Evolutionary conservation across 2,113 vertebrate species (phyloP).

Genomic region (Podiceps cristatus): DNA sequence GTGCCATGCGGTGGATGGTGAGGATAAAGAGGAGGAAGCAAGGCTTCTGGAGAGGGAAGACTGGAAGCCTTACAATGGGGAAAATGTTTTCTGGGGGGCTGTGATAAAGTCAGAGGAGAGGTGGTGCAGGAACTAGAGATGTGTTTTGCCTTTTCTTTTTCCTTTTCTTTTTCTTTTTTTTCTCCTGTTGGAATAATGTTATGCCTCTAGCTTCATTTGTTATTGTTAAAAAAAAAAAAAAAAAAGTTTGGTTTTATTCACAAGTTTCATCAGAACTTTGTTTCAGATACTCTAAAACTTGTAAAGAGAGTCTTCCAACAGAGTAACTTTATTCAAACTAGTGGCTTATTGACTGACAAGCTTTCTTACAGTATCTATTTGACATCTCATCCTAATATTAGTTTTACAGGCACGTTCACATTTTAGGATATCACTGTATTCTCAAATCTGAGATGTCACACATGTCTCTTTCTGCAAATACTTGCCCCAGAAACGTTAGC

Average conservation of each 20-base stretch:
- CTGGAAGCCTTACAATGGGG: not conserved
- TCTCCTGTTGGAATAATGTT: not conserved
- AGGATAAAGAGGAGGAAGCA: not conserved
- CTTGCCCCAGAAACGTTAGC: slow-evolving; percentile 57
- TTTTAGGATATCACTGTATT: slow-evolving; percentile 30
- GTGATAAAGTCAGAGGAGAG: not conserved
- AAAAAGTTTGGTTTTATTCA: not conserved
- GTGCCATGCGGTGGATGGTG: not conserved
- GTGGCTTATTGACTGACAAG: not conserved
- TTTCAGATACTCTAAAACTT: not conserved
- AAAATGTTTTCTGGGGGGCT: not conserved
- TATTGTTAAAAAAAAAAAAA: not conserved
- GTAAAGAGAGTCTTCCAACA: not conserved
- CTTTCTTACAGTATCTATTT: not conserved
- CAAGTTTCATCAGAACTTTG: not conserved
- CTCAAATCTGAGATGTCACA: slow-evolving; percentile 42
- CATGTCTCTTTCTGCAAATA: slow-evolving; percentile 1
- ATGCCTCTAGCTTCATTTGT: not conserved
- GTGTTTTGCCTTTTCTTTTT: not conserved
- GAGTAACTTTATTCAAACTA: not conserved
- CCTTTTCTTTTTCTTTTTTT: not conserved
- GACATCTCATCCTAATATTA: slow-evolving; percentile 16
- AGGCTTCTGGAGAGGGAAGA: not conserved
- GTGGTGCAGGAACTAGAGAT: not conserved
- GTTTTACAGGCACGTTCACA: slow-evolving; percentile 13